phyloP scores from a whole-genome alignment of 2,113 vertebrate species.

The Ginglymostoma cirratum region DNA sequence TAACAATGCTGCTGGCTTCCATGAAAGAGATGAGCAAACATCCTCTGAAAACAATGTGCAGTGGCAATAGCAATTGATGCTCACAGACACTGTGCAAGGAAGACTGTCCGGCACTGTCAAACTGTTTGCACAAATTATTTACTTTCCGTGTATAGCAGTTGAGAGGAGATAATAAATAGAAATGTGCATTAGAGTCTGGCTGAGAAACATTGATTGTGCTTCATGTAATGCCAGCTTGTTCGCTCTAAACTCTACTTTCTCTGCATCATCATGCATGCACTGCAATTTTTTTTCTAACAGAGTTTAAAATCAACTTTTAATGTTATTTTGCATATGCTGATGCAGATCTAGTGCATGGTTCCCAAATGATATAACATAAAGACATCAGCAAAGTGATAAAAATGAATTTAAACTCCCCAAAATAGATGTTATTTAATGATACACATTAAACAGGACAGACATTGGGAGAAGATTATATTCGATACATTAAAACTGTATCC shows the following conservation, averaged over 20 bases:
- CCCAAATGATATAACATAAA: not conserved
- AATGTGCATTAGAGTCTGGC: not conserved
- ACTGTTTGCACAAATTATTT: constrained; percentile 8
- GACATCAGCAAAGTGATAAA: not conserved
- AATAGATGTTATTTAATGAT: not conserved
- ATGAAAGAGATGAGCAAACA: not conserved
- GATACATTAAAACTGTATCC: not conserved
- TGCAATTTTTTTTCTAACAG: not conserved
- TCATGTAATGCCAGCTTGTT: not conserved
- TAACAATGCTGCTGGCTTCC: not conserved
- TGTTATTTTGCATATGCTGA: not conserved
- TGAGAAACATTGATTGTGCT: not conserved
- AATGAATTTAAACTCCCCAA: not conserved
- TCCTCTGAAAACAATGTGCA: not conserved
- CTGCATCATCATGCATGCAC: not conserved
- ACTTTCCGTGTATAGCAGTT: not conserved
- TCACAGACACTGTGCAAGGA: not conserved
- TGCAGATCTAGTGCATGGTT: not conserved
- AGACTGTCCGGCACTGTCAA: not conserved
- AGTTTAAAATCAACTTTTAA: not conserved
- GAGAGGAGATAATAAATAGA: not conserved
- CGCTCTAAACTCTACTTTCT: not conserved
- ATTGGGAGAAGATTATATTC: not conserved
- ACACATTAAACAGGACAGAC: not conserved
- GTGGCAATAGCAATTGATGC: not conserved